Base-by-base conservation (phyloP, 92 coral and sea anemone genomes). In the Phenganax subtilis region DNA sequence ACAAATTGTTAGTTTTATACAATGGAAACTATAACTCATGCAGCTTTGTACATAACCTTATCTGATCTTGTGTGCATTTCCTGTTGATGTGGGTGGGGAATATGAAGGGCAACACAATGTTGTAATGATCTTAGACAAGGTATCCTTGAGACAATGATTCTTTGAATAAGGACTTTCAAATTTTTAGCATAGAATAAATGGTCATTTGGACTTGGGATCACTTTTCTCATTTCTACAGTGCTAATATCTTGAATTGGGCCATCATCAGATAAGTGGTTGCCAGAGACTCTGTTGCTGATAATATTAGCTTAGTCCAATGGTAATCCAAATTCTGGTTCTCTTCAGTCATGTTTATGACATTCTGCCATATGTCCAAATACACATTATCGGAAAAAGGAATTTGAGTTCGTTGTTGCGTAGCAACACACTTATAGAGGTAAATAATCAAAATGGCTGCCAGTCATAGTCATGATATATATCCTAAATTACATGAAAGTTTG, bases 271-370 rank as follows among this genome's bases (percentile, higher is more conserved):
- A 47, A 31, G 57, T 66, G 82, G 82, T 75, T 73, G 29, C 81
- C 80, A 57, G 86, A 76, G 27, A 85, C 88, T 72, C 90, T 44
- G 64, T 88, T 85, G 78, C 77, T 80, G 25, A 88, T 78, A 54
- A 83, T 81, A 37, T 67, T 51, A 69, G 64, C 85, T 88, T 88
- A 20, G 82, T 82, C 88, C 90, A 88, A 54, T 84, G 90, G 28
- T 80, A 85, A 75, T 85, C 90, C 69, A 72, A 74, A 87, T 88
- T 88, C 80, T 88, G 91, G 80, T 75, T 75, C 51, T 75, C 80
- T 54, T 20, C 25, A 20, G 80, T 75, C 80, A 55, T n/a, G 80
- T 75, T 75, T 51, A 28, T 75, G 29, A 56, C 80, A 56, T 75
- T 75, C 63, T 54, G 63, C 3, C 65, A 64, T 54, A 75, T 11